phyloP scores from a whole-genome alignment of 2,797 vertebrate genomes.

The Lophius americanus region DNA sequence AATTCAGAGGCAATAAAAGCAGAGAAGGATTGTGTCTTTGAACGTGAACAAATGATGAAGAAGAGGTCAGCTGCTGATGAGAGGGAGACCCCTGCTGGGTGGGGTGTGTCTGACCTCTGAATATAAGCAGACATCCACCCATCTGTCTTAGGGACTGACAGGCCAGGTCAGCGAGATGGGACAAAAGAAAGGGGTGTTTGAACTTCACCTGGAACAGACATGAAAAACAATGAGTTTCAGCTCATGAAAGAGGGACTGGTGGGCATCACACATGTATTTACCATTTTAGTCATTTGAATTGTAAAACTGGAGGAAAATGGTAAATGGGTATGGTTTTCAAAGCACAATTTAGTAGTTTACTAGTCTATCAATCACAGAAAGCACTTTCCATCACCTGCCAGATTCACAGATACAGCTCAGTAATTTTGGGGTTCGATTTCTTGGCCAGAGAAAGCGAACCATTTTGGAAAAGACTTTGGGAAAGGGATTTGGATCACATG shows the following conservation, averaged over 20 bases:
- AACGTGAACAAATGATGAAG: conserved; percentile 71
- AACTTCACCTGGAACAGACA: conserved; percentile 62
- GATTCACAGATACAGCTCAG: background rate
- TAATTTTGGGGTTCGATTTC: background rate
- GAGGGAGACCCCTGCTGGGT: conserved; percentile 71
- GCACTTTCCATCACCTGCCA: background rate
- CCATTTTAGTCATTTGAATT: background rate
- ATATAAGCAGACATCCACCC: conserved; percentile 67
- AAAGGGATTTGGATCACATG: too few species aligned
- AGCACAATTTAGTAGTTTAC: background rate
- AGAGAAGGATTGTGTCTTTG: conserved; percentile 63
- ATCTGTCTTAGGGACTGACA: conserved; percentile 71
- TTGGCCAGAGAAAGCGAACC: background rate
- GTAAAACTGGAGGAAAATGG: background rate
- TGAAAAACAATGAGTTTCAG: background rate
- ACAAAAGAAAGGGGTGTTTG: conserved; percentile 42
- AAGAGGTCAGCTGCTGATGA: conserved; percentile 75
- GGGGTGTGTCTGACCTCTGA: conserved; percentile 72
- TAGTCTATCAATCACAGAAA: background rate
- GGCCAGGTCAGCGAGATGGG: conserved; percentile 40
- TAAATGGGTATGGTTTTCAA: background rate
- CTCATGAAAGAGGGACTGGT: background rate
- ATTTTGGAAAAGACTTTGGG: too few species aligned
- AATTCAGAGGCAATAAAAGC: conserved; percentile 37
- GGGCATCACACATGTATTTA: background rate